Evolutionary conservation across 2,797 vertebrate genomes (phyloP), one percentile per base, ranked within the genome.

Genomic region (Astyanax mexicanus): DNA sequence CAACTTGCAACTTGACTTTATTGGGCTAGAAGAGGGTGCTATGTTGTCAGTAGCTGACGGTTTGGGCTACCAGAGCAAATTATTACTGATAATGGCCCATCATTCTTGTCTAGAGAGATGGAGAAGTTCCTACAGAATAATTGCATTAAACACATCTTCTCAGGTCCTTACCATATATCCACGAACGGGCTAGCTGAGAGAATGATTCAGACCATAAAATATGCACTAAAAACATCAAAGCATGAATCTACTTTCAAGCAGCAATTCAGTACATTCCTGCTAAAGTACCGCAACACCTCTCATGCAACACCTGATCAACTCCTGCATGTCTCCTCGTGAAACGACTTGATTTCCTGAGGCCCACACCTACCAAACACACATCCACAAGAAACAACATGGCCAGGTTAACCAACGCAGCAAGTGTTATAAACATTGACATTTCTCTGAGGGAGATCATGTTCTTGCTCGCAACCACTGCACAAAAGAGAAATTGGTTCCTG

Each of bases 91-190:
- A 61, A 42, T 12, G 37, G 37, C 11, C 60, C 60, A 7, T 62
- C 35, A 62, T 62, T 42, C 42, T n/a, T 62, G 9, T 62, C n/a
- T 62, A 62, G 10, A 62, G 35, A 42, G 37, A 62, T 62, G 60
- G 37, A 42, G 37, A 37, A 62, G 60, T 40, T 62, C 17, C 27
- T 62, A 29, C 60, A 40, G 15, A 23, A 62, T 37, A 62, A 62
- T 23, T 37, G 60, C 9, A 62, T 42, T 17, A 40, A 62, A 62
- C 37, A 62, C 19, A 62, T 23, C n/a, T 60, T 62, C 60, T 62
- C 35, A 1, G 62, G 35, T 3, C 37, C 35, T 4, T 19, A 62
- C 11, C 19, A 62, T 11, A 60, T 4, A 42, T 42, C 60, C 19
- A 40, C 37, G 9, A 62, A 40, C 1, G 37, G n/a, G 9, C 37